phyloP scores from a whole-genome alignment of 2,113 vertebrate genomes.

The Brachyistius frenatus region DNA sequence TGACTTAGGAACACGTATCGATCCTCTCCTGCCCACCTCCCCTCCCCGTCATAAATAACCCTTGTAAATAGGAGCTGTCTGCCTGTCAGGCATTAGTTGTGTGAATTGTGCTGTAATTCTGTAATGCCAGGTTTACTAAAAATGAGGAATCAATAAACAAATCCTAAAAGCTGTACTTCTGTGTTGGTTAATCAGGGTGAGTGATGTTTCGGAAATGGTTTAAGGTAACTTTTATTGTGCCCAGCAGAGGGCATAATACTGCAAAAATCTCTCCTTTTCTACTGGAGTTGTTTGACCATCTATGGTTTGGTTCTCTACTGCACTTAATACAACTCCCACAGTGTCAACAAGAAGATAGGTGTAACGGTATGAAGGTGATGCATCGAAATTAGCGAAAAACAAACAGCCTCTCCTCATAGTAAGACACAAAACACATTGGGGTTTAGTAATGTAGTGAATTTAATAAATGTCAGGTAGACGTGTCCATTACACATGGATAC shows the following conservation, averaged over 20 bases:
- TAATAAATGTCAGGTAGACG: slow-evolving; percentile 76
- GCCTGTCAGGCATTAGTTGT: slow-evolving; percentile 71
- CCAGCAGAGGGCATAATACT: slow-evolving; percentile 72
- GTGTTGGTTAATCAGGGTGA: slow-evolving; percentile 7
- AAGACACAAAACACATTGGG: slow-evolving; percentile 11
- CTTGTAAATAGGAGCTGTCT: slow-evolving; percentile 74
- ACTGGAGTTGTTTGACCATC: slow-evolving; percentile 65
- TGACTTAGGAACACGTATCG: slow-evolving; percentile 28
- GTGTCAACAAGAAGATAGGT: slow-evolving; percentile 4
- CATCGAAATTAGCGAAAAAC: not conserved
- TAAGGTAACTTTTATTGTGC: not conserved
- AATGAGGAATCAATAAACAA: slow-evolving; percentile 74
- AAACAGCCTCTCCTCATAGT: not conserved
- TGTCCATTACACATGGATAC: slow-evolving; percentile 65
- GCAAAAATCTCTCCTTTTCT: slow-evolving; percentile 43
- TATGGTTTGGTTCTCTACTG: slow-evolving; percentile 62
- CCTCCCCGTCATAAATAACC: slow-evolving; percentile 39
- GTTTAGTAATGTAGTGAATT: slow-evolving; percentile 77
- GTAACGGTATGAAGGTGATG: not conserved
- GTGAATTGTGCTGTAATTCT: slow-evolving; percentile 81
- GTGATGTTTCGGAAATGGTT: slow-evolving; percentile 32
- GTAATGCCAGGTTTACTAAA: slow-evolving; percentile 77
- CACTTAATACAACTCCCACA: slow-evolving; percentile 40
- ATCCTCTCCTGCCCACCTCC: slow-evolving; percentile 14
- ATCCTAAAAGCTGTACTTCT: slow-evolving; percentile 41